Conservation (phyloP, 2,113 vertebrate genomes). For the Spermophilus dauricus region DNA sequence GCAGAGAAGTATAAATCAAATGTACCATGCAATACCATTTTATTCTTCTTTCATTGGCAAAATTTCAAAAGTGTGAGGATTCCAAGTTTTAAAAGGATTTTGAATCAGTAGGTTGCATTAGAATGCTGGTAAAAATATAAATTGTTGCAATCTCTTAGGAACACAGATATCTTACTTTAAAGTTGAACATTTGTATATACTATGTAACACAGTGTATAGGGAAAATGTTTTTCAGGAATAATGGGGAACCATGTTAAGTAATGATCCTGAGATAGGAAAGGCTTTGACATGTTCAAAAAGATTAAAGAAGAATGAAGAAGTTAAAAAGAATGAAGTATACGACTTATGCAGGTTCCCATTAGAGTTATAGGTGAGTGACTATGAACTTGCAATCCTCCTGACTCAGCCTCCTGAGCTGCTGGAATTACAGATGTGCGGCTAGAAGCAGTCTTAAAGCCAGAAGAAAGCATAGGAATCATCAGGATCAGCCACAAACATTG, state of each 20-base stretch:
- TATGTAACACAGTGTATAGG: not conserved
- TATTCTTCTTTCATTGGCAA: not conserved
- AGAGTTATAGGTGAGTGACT: not conserved
- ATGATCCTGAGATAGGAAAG: not conserved
- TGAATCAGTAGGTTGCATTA: not conserved
- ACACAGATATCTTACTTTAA: not conserved
- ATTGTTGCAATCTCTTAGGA: not conserved
- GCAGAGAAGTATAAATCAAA: not conserved
- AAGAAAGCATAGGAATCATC: slow-evolving; percentile 3
- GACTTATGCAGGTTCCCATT: not conserved
- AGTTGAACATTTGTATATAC: not conserved
- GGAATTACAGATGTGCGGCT: no score
- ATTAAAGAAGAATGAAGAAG: not conserved
- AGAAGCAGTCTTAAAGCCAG: not conserved
- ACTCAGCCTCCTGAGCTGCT: no score
- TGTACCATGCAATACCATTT: not conserved
- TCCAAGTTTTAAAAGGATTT: slow-evolving; percentile 18
- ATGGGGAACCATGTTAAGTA: not conserved
- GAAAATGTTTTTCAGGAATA: not conserved
- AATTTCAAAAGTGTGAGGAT: slow-evolving; percentile 20
- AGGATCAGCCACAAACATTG: not conserved
- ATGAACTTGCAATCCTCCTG: no score
- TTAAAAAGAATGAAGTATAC: not conserved
- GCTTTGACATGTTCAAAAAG: not conserved
- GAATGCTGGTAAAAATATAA: slow-evolving; percentile 17